phyloP scores from a whole-genome alignment of 2,888 invertebrate species.

The Neoascia interrupta region DNA sequence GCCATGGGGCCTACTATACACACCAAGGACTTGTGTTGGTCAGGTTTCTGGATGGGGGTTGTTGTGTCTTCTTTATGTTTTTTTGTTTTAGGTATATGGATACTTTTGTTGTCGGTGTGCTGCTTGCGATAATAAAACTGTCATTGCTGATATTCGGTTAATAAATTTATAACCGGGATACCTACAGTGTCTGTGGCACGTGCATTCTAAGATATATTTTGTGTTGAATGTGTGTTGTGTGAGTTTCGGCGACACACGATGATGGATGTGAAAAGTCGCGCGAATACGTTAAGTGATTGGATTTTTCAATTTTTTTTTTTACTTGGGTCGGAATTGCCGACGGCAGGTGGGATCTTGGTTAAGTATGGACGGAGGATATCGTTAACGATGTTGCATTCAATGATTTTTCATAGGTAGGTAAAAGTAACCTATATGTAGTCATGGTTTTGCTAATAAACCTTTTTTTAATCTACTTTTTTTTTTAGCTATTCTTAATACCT shows the following conservation, averaged over 20 bases:
- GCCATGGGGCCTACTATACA: conserved; percentile 39
- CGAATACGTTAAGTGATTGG: conserved; percentile 21
- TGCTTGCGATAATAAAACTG: conserved; percentile 76
- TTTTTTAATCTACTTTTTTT: too few relatives aligned
- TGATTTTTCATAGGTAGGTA: too few relatives aligned
- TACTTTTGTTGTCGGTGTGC: conserved; percentile 72
- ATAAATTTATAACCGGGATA: conserved; percentile 74
- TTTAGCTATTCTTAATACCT: too few relatives aligned
- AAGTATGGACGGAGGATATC: too few relatives aligned
- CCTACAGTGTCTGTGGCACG: conserved; percentile 72
- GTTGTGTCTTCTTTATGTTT: conserved; percentile 11
- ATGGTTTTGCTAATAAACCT: too few relatives aligned
- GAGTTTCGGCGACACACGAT: conserved; percentile 19
- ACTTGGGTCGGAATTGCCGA: conserved; percentile 10
- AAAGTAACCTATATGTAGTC: too few relatives aligned
- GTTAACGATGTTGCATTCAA: too few relatives aligned
- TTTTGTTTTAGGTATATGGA: conserved; percentile 13
- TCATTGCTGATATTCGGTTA: conserved; percentile 74
- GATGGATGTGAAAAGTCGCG: conserved; percentile 15
- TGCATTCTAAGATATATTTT: conserved; percentile 48
- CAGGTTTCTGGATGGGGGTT: conserved; percentile 45
- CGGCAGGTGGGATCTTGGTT: conserved; percentile 24
- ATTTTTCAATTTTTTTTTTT: background rate
- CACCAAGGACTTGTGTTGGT: conserved; percentile 52
- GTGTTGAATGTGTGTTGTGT: conserved; percentile 32